Percentiles rank a stretch among this genome's conserved stretches.
Conservation (phyloP, 2,113 vertebrate genomes). For the Struthio camelus region DNA sequence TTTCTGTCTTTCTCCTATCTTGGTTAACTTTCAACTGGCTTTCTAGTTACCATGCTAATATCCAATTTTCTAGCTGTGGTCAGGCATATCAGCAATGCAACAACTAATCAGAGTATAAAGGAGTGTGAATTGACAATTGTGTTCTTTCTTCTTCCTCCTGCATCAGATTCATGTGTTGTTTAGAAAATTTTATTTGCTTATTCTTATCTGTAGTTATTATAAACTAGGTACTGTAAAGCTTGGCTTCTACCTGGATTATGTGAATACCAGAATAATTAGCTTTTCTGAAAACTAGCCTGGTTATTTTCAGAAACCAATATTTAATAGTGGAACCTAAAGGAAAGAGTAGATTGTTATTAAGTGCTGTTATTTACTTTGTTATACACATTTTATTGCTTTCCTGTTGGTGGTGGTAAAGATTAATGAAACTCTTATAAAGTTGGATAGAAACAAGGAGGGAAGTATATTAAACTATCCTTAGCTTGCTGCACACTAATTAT, state of each 20-base stretch:
- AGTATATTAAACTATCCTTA: background rate
- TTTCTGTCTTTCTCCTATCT: background rate
- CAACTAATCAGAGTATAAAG: background rate
- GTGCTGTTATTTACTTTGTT: background rate
- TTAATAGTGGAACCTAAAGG: background rate
- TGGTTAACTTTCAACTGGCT: background rate
- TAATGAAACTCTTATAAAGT: slow-evolving; percentile 28
- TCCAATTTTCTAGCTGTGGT: background rate
- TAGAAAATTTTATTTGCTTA: background rate
- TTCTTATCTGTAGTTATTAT: background rate
- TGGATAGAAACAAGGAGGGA: background rate
- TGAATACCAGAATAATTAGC: background rate
- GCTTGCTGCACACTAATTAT: slow-evolving; percentile 23
- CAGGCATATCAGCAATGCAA: background rate
- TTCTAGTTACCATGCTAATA: background rate
- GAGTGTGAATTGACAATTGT: background rate
- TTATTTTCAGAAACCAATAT: background rate
- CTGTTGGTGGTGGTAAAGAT: slow-evolving; percentile 11
- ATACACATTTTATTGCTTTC: background rate
- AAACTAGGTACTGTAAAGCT: background rate
- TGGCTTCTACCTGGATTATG: background rate
- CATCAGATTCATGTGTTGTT: background rate
- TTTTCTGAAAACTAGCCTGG: background rate
- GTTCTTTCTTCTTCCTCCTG: background rate
- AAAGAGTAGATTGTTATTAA: background rate